Base-by-base conservation (phyloP, 2,113 vertebrate genomes). In the Scophthalmus maximus region DNA sequence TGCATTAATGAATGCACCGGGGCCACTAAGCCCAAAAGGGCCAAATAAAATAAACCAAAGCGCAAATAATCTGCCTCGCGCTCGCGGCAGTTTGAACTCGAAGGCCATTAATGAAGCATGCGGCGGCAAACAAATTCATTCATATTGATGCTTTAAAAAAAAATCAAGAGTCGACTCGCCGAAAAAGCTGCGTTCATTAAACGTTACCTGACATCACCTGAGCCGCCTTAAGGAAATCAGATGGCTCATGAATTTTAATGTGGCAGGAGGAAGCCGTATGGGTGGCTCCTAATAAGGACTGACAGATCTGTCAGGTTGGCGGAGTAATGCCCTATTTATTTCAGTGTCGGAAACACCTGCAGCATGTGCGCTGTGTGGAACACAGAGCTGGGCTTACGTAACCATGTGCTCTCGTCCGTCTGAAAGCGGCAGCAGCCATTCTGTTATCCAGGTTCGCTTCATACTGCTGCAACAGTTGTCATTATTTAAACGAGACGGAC, bases 211-310 rank as follows among this genome's bases (percentile, higher is more conserved):
- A 72, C 58, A 40, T 77, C 53, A 67, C 62, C 53, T 42, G 51
- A 44, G 38, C 70, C 26, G 59, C 34, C 17, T 42, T n/a, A n/a
- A n/a, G n/a, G n/a, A 18, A 42, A 42, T 42, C 38, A 42, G 17
- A 66, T 62, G 29, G 34, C 51, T 69, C 29, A 29, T 82, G 58
- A 71, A 84, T 83, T 66, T 83, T 60, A 83, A 80, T 63, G 55
- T 12, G 2, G 29, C 53, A 25, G 26, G 7, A n/a, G 38, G 70
- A 71, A 73, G 61, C 26, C 30, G 20, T 62, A 46, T 82, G 59
- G 5, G 7, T 10, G 34, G 58, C 29, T 3, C 51, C 15, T 58
- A 23, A 60, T 49, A 72, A 62, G 69, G 69, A 85, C 52, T 78
- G 63, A 20, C 1, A 29, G 68, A 49, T 78, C 62, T 11, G 18